Evolutionary conservation across 2,113 vertebrate genomes (phyloP), one percentile per base, ranked within the genome.

Genomic region (Poeciliopsis retropinna): DNA sequence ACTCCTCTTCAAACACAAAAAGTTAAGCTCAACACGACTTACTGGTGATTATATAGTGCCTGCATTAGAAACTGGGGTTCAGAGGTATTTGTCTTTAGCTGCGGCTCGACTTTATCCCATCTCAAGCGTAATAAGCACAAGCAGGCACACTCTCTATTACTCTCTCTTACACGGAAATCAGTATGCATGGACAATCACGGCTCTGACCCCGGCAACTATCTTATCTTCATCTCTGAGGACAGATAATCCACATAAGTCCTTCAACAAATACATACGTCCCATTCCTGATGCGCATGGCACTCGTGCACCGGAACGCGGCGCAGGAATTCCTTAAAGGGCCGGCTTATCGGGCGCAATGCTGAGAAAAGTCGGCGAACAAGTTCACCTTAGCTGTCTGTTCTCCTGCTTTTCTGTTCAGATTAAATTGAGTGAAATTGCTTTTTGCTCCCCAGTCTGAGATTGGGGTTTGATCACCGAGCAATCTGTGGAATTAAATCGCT

Each of bases 151-250:
- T 19, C 44, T 57, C 47, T 67, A 15, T 25, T 34, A 60, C 61
- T 54, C 32, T 19, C 29, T 67, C n/a, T 25, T 34, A 60, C 61
- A 60, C 28, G 19, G 27, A 63, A 87, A 91, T 91, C 89, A 87
- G 86, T 71, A 90, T 85, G 84, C 85, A 85, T 44, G 78, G 70
- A 79, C 65, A 82, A 86, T 78, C 83, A 62, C 64, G 75, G 68
- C 63, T 60, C 27, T 83, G 79, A 85, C 84, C 85, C 22, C 72
- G 80, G 65, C 74, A 72, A 68, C 78, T 79, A 90, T 92, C 89
- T 93, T 91, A 93, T 90, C 89, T 88, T 67, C 80, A 91, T 90
- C 84, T 82, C 61, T 73, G 64, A 63, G 76, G 76, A 73, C 65
- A 77, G 79, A 92, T 90, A 91, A 91, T 87, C 87, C 89, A 74